phyloP scores from a whole-genome alignment of 2,797 vertebrate genomes.

The Hozukius guyotensis region DNA sequence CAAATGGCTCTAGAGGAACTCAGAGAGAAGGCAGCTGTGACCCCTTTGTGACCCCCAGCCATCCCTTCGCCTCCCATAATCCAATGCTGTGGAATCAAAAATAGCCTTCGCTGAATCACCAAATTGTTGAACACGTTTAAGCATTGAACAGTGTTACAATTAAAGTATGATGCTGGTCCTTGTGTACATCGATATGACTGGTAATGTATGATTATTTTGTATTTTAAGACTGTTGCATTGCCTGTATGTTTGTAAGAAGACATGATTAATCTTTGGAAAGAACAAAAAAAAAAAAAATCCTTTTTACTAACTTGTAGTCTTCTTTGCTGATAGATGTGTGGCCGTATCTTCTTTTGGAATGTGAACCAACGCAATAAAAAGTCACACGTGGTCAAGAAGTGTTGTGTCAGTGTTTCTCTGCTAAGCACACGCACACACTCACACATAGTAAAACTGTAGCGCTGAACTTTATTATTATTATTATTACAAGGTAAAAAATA shows the following conservation, averaged over 20 bases:
- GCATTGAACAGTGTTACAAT: conserved; percentile 27
- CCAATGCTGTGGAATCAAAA: conserved; percentile 46
- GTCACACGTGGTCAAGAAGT: conserved; percentile 77
- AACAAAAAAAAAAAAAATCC: conserved; percentile 36
- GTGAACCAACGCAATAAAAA: conserved; percentile 80
- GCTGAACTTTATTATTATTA: not conserved
- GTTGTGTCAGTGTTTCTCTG: conserved; percentile 60
- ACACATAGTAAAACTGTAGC: not conserved
- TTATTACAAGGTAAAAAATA: not conserved
- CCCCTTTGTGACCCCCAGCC: conserved; percentile 63
- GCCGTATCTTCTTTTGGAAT: conserved; percentile 78
- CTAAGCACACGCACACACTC: not conserved
- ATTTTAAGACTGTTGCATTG: conserved; percentile 67
- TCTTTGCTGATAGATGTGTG: conserved; percentile 82
- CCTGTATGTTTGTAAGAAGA: conserved; percentile 77
- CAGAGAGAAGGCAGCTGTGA: conserved; percentile 66
- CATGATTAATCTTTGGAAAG: conserved; percentile 72
- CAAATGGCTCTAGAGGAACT: conserved; percentile 65
- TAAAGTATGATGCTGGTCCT: conserved; percentile 51
- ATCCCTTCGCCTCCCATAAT: conserved; percentile 47
- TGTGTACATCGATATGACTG: conserved; percentile 58
- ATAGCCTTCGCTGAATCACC: conserved; percentile 29
- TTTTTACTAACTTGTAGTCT: conserved; percentile 85
- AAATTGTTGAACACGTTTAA: conserved; percentile 26
- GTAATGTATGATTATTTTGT: conserved; percentile 67